phyloP scores from a whole-genome alignment of 2,797 vertebrate species.

The Buceros bicornis region DNA sequence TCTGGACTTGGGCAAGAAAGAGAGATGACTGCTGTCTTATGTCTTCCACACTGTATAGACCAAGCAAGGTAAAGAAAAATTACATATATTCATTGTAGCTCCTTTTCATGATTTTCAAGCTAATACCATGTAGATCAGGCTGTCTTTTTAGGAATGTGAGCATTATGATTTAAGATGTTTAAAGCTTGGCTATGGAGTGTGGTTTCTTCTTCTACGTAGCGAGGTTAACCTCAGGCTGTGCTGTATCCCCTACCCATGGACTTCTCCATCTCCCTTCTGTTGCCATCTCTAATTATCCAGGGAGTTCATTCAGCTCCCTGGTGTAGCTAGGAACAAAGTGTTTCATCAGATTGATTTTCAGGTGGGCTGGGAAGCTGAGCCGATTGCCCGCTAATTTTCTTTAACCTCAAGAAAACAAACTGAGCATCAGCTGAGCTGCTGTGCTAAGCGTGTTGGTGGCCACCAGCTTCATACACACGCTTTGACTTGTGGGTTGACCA shows the following conservation, averaged over 20 bases:
- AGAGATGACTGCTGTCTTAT: neutral
- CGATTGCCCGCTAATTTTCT: neutral
- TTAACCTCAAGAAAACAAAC: neutral
- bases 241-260: no score
- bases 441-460: neutral
- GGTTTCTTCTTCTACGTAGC: neutral
- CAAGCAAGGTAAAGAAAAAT: neutral
- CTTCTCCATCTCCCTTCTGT: neutral
- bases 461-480: neutral
- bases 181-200: fast-evolving
- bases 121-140: neutral
- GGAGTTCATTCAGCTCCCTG: neutral
- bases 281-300: no score
- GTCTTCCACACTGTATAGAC: neutral
- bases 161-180: neutral
- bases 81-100: neutral
- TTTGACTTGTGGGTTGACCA: neutral
- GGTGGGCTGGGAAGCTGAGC: neutral
- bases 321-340: neutral
- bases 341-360: neutral
- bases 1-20: neutral
- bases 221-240: neutral
- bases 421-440: neutral
- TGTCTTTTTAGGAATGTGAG: neutral
- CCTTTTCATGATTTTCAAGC: neutral